Conservation (phyloP, 1,140 invertebrate species). For the Druon quercuslanigerum region DNA sequence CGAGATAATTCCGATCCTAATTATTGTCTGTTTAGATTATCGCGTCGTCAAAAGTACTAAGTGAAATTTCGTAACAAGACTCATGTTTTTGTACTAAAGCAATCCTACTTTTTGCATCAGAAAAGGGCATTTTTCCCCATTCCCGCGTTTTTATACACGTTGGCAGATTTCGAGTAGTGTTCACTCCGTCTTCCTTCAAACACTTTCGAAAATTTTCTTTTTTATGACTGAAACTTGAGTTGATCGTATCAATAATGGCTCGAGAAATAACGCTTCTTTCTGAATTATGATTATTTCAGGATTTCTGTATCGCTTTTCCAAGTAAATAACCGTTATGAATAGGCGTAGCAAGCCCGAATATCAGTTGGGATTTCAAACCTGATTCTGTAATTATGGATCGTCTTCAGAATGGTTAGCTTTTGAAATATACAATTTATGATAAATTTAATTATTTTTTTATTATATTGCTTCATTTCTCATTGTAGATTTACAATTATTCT, state of each 20-base stretch:
- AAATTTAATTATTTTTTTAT: too few relatives aligned
- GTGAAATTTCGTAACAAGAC: background rate
- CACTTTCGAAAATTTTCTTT: background rate
- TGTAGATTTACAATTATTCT: too few relatives aligned
- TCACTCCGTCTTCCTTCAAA: background rate
- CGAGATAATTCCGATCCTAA: background rate
- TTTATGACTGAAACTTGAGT: slow-evolving; percentile 39
- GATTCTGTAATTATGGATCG: background rate
- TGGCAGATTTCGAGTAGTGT: background rate
- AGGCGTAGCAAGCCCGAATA: background rate
- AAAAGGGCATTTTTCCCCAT: background rate
- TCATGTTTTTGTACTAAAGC: background rate
- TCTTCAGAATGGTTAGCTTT: background rate
- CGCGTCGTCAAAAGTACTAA: background rate
- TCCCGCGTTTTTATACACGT: slow-evolving; percentile 49
- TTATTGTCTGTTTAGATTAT: background rate
- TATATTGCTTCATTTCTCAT: too few relatives aligned
- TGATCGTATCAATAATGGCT: background rate
- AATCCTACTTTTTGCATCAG: background rate
- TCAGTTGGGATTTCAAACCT: slow-evolving; percentile 2
- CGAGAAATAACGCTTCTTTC: background rate
- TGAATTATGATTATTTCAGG: background rate
- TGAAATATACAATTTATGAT: too few relatives aligned
- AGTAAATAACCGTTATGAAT: background rate
- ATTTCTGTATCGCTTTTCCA: background rate